Percentiles rank a stretch among this genome's conserved stretches.
phyloP scores from a whole-genome alignment of 2,888 invertebrate genomes.

The Rotaria magnacalcarata region DNA sequence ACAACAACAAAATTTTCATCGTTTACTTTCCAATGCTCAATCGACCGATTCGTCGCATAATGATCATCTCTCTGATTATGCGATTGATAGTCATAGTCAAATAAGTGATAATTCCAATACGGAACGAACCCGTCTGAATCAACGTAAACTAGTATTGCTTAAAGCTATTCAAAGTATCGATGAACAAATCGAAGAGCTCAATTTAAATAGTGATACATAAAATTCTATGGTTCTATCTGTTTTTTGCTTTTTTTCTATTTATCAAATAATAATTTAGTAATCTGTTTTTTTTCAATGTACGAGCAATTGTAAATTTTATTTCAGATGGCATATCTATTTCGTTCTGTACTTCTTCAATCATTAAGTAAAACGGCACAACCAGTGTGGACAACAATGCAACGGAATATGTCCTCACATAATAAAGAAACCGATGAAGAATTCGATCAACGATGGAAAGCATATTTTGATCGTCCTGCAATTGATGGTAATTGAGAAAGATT shows the following conservation, averaged over 20 bases:
- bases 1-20: slow-evolving; percentile 17
- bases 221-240: neutral
- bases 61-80: too few species aligned
- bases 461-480: slow-evolving; percentile 37
- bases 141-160: neutral
- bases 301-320: too few species aligned
- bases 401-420: slow-evolving; percentile 37
- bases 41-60: neutral
- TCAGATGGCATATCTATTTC: neutral
- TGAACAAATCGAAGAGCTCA: neutral
- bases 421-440: slow-evolving; percentile 45
- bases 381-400: neutral
- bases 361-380: neutral
- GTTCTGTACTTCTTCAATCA: neutral
- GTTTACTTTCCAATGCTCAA: neutral
- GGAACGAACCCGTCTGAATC: neutral
- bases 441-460: slow-evolving; percentile 44
- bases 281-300: too few species aligned
- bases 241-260: neutral
- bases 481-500: neutral
- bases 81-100: neutral
- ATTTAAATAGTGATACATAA: neutral
- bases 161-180: slow-evolving; percentile 4
- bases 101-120: neutral
- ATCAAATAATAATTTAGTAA: neutral